Conservation (phyloP, 2,113 vertebrate species). For the Furnarius figulus region DNA sequence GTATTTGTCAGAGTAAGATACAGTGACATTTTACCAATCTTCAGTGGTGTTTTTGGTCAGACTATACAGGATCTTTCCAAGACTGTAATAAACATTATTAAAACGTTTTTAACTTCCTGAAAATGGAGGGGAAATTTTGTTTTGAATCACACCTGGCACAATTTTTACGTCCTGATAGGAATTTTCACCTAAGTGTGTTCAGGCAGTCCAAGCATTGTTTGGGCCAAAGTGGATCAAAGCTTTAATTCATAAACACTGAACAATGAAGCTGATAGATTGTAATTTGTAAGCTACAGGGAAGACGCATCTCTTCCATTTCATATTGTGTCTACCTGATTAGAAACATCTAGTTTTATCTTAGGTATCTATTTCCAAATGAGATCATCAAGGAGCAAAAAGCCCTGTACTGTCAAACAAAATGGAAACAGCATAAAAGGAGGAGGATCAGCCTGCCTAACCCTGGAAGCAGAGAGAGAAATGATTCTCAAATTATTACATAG, state of each 20-base stretch:
- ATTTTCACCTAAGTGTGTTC: neutral
- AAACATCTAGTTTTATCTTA: neutral
- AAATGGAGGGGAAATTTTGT: neutral
- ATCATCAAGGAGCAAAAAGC: neutral
- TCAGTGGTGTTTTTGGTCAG: neutral
- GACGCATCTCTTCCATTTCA: neutral
- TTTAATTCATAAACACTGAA: neutral
- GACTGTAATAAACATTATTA: neutral
- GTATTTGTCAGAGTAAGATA: neutral
- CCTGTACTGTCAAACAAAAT: neutral
- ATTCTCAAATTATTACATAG: neutral
- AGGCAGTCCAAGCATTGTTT: neutral
- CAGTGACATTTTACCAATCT: neutral
- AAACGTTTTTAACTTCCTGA: neutral
- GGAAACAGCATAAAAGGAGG: neutral
- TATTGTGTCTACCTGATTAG: neutral
- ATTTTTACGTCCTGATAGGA: neutral
- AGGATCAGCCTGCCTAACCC: neutral
- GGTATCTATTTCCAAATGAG: neutral
- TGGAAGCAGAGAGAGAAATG: neutral
- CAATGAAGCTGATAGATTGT: neutral
- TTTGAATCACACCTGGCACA: neutral
- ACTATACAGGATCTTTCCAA: neutral
- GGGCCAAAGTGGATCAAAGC: neutral
- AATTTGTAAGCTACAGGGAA: neutral